Conservation (phyloP, 2,888 invertebrate genomes). For the Lochmaea crataegi region DNA sequence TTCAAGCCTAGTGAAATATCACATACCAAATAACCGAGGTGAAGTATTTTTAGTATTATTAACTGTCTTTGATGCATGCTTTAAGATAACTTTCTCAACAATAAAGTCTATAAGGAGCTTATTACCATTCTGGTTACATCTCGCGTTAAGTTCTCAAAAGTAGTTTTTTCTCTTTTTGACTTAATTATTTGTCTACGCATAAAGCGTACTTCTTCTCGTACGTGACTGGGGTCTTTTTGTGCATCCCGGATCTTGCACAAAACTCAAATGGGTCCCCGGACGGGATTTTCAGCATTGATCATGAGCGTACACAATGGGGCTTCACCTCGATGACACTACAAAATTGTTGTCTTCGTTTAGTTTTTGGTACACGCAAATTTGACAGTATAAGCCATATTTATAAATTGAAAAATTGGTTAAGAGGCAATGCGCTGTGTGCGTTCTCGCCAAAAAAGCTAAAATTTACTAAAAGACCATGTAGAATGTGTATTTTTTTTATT, state of each 20-base stretch:
- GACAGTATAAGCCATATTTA: no score
- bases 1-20: no score
- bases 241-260: slow-evolving; percentile 16
- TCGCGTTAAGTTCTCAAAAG: slow-evolving; percentile 26
- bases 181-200: slow-evolving; percentile 35
- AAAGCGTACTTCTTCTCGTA: slow-evolving; percentile 22
- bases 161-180: slow-evolving; percentile 21
- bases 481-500: no score
- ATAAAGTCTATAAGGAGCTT: slow-evolving; percentile 9
- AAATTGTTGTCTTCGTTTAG: no score
- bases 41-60: no score
- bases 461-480: no score
- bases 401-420: no score
- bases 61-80: slow-evolving; percentile 6
- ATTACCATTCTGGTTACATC: slow-evolving; percentile 27
- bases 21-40: no score
- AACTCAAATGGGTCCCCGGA: slow-evolving; percentile 11
- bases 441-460: no score
- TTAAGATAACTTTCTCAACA: slow-evolving; percentile 21
- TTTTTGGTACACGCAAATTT: no score
- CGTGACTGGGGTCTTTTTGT: slow-evolving; percentile 28
- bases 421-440: no score
- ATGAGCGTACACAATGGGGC: not conserved
- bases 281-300: slow-evolving; percentile 10
- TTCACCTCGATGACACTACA: no score